Evolutionary conservation across 2,113 vertebrate genomes (phyloP).

Genomic region (Sturnus vulgaris): DNA sequence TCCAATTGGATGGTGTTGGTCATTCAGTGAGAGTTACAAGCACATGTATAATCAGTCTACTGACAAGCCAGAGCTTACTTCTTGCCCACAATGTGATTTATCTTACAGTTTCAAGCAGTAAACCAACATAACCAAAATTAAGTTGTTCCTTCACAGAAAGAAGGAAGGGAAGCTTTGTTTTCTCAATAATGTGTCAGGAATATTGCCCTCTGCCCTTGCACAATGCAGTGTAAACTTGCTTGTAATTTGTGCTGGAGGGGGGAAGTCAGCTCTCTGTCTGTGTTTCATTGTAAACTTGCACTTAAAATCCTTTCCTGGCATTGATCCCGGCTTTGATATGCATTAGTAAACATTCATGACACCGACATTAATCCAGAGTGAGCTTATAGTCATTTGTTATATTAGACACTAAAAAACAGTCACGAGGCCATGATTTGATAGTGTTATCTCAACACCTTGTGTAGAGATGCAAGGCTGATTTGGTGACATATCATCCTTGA

Average conservation of each 20-base stretch:
- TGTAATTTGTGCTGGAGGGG: not conserved
- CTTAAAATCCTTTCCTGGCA: not conserved
- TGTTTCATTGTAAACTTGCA: not conserved
- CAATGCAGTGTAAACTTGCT: not conserved
- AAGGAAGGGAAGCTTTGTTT: not conserved
- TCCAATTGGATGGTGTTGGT: not conserved
- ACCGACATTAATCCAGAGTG: not conserved
- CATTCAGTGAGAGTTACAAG: not conserved
- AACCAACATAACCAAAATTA: not conserved
- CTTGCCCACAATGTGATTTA: not conserved
- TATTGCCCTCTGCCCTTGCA: not conserved
- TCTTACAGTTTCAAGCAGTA: not conserved
- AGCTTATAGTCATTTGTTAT: not conserved
- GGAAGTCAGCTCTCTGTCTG: not conserved
- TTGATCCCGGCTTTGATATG: not conserved
- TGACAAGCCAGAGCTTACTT: not conserved
- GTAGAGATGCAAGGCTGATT: conserved; percentile 43
- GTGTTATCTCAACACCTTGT: conserved; percentile 15
- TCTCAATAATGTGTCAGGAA: not conserved
- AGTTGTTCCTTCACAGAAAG: not conserved
- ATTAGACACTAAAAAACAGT: not conserved
- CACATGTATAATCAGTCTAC: not conserved
- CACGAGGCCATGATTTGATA: conserved; percentile 1
- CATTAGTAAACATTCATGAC: not conserved
- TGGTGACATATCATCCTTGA: conserved; percentile 70